Conservation (phyloP, 2,113 vertebrate species). For the cattle (Bos taurus) region DNA sequence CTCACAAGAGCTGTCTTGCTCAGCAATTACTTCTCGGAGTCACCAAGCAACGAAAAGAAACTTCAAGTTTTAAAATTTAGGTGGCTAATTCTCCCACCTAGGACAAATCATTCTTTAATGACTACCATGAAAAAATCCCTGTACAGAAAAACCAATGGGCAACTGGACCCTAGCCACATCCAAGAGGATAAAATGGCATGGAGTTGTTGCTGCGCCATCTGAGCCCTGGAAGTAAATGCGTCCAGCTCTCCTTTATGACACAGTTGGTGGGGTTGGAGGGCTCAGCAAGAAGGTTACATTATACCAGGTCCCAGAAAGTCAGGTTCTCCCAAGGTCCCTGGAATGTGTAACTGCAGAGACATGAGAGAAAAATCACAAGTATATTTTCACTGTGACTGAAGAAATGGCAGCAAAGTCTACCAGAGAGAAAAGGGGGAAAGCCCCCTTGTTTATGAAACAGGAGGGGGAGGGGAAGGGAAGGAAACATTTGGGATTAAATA, state of each 20-base stretch:
- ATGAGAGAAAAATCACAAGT: not conserved
- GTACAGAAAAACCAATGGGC: not conserved
- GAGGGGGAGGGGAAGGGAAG: not conserved
- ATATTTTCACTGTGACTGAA: not conserved
- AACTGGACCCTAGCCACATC: not conserved
- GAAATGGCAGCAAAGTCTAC: not conserved
- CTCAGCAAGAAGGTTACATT: not conserved
- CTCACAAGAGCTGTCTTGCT: not conserved
- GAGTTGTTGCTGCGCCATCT: accelerated
- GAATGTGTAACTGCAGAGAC: not conserved
- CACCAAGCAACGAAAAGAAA: not conserved
- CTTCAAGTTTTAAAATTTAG: not conserved
- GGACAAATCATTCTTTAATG: not conserved
- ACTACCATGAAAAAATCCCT: not conserved
- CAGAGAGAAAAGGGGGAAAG: not conserved
- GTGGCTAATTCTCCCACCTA: not conserved
- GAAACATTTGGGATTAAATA: constrained; percentile 17
- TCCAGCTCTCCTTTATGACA: not conserved
- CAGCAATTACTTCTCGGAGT: not conserved
- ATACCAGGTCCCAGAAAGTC: not conserved
- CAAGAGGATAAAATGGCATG: not conserved
- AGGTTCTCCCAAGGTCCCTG: not conserved
- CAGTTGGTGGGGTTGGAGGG: not conserved
- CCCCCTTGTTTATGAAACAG: not conserved
- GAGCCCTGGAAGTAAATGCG: not conserved